Conservation (phyloP, 2,888 invertebrate species). For the Drosophila tanythrix region DNA sequence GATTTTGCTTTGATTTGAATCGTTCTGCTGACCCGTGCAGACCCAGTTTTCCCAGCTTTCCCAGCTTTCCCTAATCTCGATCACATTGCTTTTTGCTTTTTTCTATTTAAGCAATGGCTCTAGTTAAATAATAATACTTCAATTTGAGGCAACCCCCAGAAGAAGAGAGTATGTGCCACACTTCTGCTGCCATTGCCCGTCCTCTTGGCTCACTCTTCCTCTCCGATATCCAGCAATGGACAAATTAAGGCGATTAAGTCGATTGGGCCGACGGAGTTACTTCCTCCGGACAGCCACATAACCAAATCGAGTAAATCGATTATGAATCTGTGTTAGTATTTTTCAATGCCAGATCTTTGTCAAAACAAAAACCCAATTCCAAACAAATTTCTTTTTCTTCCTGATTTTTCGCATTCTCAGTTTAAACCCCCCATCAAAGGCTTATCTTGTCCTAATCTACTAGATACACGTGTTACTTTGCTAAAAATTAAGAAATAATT, state of each 20-base stretch:
- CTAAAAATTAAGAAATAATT: too few relatives aligned
- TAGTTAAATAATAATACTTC: background rate
- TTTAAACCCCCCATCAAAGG: too few relatives aligned
- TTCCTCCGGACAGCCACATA: background rate
- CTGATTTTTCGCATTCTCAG: background rate
- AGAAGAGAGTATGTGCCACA: background rate
- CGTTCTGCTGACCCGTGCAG: constrained; percentile 12
- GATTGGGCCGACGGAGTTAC: background rate
- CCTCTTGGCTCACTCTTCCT: background rate
- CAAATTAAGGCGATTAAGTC: background rate
- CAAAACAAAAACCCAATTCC: background rate
- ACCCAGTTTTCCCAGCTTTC: background rate
- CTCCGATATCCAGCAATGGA: background rate
- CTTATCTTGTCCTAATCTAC: too few relatives aligned
- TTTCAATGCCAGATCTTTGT: background rate
- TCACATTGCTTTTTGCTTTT: background rate
- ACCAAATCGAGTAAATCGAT: background rate
- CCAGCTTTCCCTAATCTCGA: background rate
- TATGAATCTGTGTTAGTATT: background rate
- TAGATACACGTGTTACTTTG: too few relatives aligned
- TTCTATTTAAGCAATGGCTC: background rate
- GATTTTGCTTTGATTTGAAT: constrained; percentile 20
- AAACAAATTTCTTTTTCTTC: background rate
- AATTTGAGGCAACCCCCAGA: background rate
- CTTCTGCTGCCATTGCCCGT: background rate